Evolutionary conservation across 2,113 vertebrate genomes (phyloP).

Genomic region (Hemicordylus capensis): DNA sequence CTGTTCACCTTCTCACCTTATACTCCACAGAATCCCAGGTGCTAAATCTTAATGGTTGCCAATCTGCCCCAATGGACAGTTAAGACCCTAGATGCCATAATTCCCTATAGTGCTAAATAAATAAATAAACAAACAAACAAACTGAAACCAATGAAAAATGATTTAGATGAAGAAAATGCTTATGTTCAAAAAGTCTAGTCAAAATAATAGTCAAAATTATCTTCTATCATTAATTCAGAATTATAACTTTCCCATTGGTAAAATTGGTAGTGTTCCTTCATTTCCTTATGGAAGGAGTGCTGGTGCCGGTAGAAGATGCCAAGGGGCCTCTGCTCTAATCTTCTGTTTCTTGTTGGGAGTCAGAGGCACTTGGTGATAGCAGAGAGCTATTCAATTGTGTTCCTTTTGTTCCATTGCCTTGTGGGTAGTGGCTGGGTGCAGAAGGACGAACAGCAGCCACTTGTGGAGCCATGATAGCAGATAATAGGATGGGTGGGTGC

Average conservation of each 20-base stretch:
- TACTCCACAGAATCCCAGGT: neutral
- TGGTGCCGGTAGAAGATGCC: too few relatives aligned
- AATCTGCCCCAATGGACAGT: neutral
- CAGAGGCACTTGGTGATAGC: neutral
- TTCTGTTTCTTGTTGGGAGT: neutral
- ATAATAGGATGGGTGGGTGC: too few relatives aligned
- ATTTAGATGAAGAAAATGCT: neutral
- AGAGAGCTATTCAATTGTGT: neutral
- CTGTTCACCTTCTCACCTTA: slow-evolving; percentile 25
- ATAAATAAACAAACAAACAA: too few relatives aligned
- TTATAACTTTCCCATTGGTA: neutral
- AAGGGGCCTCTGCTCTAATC: too few relatives aligned
- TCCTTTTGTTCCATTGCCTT: too few relatives aligned
- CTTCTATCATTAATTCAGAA: neutral
- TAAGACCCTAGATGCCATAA: neutral
- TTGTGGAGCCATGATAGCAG: too few relatives aligned
- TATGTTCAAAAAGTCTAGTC: neutral
- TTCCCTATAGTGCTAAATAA: neutral
- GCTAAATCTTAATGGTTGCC: neutral
- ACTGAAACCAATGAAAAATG: neutral
- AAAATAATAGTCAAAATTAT: neutral
- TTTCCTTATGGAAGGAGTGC: neutral
- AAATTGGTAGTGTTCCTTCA: neutral
- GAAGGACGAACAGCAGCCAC: too few relatives aligned
- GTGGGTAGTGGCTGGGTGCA: too few relatives aligned